A percentile compares a stretch with the other conserved stretches of the same genome.
Evolutionary conservation across 2,888 invertebrate species (phyloP).

Genomic region (Megaustenia siamemsis): DNA sequence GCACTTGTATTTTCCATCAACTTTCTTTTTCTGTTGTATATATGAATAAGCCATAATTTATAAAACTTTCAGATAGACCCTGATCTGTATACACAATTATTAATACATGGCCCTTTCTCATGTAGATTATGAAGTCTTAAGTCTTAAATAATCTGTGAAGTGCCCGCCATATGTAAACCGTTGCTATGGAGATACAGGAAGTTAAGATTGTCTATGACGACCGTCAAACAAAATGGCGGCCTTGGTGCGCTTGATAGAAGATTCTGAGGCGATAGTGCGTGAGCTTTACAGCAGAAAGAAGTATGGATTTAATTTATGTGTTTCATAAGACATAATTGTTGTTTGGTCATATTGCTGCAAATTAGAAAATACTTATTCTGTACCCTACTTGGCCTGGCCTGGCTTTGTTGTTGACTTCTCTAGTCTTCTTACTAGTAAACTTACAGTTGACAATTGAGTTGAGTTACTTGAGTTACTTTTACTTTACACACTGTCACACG

Average conservation of each 20-base stretch:
- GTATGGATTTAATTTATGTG: no score
- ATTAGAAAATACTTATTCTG: not conserved
- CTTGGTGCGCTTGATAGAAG: conserved; percentile 72
- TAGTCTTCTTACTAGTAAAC: no score
- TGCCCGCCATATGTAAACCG: conserved; percentile 43
- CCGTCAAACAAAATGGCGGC: conserved; percentile 77
- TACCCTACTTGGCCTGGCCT: not conserved
- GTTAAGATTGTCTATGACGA: conserved; percentile 61
- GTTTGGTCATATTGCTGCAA: not conserved
- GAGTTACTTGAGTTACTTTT: no score
- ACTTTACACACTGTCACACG: no score
- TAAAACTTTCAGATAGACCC: not conserved
- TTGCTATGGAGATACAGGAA: conserved; percentile 49
- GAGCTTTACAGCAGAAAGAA: conserved; percentile 70
- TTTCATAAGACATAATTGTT: not conserved
- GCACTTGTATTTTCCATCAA: conserved; percentile 72
- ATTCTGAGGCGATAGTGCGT: conserved; percentile 71
- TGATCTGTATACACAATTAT: not conserved
- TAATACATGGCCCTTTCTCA: no score
- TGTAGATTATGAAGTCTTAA: not conserved
- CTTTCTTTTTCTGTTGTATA: conserved; percentile 74
- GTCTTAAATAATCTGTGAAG: not conserved
- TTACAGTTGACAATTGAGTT: no score
- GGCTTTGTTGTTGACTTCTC: no score
- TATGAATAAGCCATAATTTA: conserved; percentile 67